Evolutionary conservation across 1,140 invertebrate species (phyloP), one percentile per base, ranked within the genome.

Genomic region (Hirudo medicinalis): DNA sequence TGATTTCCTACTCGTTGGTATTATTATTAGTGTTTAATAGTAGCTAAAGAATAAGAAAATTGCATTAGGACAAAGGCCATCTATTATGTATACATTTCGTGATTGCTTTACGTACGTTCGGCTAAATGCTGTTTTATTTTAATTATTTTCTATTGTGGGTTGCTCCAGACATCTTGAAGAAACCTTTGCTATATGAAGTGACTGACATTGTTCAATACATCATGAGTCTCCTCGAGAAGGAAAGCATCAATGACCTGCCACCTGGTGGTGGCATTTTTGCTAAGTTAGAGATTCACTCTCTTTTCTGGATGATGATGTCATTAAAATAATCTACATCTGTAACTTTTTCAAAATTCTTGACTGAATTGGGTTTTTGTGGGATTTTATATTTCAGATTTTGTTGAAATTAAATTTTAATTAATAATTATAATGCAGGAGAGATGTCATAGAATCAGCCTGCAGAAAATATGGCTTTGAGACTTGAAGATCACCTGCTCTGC

Each of bases 231-330:
- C 84, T 90, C 74, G 78, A 84, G 78, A 84, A 87, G 74, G 85
- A 87, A 82, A 85, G 88, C 73, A 86, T 90, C 77, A 86, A 88
- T 72, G 87, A 87, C 74, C 83, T 91, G 74, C 89, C 89, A 75
- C 89, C 89, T 72, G 89, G 89, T 71, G 89, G 89, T 73, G 89
- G 89, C 68, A 84, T 90, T 76, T 85, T 85, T 80, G 87, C 89
- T 78, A 91, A 91, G 89, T 91, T 6, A 60, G 29, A 25, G 11
- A 20, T 63, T 63, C 22, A 25, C 19, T 13, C 20, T 57, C 29
- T 63, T 25, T 63, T 63, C 57, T 22, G 3, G 22, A 8, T 63
- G 22, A 22, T 25, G 22, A 25, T 22, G 9, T 60, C 55, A 60
- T n/a, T 4, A 60, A 27, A 8, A 60, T 60, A 63, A 63, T 20